Base-by-base conservation (phyloP, 1,140 invertebrate genomes). In the Trichogramma pretiosum region DNA sequence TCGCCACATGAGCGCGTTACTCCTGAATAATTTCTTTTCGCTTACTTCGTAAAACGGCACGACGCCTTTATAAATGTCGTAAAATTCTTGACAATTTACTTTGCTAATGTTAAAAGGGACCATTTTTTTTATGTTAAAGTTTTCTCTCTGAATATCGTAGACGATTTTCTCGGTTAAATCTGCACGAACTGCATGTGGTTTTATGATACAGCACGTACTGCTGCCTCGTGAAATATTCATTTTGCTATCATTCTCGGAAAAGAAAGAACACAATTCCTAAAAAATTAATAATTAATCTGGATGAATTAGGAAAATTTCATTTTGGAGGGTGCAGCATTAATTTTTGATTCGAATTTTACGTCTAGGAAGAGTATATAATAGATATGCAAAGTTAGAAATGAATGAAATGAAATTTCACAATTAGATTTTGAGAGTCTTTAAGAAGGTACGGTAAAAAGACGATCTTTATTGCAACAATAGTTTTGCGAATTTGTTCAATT, bases 61-160 rank as follows among this genome's bases (percentile, higher is more conserved):
- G 46, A 93, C 83, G n/a, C 87, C 86, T 68, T 91, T 91, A 65
- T 97, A 97, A 13, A 95, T 83, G 74, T 95, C 91, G 63, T 86
- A 82, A 73, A 96, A 94, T 68, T 94, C 89, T 60, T 89, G 86
- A 21, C 87, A 87, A 68, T 91, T 85, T 3, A 81, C 74, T 55
- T 80, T 77, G 53, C 87, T 85, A 56, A 94, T 72, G 53, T 82
- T 74, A 57, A 86, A 81, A 78, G 89, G 83, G 63, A 87, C 80
- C 26, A 93, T 68, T 5, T 85, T 88, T 3, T 83, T 82, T 13
- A 97, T 80, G 33, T 78, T 73, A 60, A 85, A 95, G 7, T 81
- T 81, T 34, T 77, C 78, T 40, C 84, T 78, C 36, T 80, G 75
- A 52, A 95, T 91, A 24, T 78, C 77, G 36, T 77, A 72, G 10